Percentiles rank a stretch among this genome's conserved stretches.
These are phyloP conservation scores for Sitta europaea DNA, from an alignment of 2,113 vertebrate species.

Conservation along the genomic window DNA sequence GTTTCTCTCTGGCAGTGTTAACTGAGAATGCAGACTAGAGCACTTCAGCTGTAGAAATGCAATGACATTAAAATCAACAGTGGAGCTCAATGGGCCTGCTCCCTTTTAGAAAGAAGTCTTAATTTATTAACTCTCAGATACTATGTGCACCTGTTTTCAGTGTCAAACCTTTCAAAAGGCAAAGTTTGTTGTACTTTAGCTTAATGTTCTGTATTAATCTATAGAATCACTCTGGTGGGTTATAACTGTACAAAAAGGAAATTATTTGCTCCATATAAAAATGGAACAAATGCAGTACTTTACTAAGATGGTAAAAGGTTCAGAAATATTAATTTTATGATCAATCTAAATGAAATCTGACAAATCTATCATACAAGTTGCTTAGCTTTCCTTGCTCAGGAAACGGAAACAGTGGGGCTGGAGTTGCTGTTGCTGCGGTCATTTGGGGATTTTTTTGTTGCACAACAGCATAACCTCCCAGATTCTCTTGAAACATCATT, in stretches of 20 bases:
- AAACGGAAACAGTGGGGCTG: not conserved
- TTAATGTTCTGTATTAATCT: not conserved
- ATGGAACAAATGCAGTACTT: not conserved
- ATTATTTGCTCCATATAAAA: not conserved
- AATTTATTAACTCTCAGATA: not conserved
- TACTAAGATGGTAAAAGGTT: not conserved
- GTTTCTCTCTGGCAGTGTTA: not conserved
- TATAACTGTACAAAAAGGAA: not conserved
- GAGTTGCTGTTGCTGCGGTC: not conserved
- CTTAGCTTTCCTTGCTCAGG: not conserved
- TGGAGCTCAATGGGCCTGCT: not conserved
- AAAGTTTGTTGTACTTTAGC: not conserved
- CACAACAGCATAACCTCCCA: not conserved
- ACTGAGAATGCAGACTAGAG: not conserved
- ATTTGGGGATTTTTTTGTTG: fast-evolving
- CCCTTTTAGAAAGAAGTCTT: not conserved
- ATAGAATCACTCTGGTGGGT: not conserved
- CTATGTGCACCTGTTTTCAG: not conserved
- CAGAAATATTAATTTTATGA: not conserved
- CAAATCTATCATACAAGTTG: not conserved
- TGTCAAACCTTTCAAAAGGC: not conserved
- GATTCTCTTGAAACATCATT: not conserved
- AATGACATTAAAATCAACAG: not conserved
- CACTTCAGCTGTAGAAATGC: not conserved
- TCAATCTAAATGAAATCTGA: not conserved